Base-by-base conservation (phyloP, 2,888 invertebrate species). In the Conchocele bisecta region DNA sequence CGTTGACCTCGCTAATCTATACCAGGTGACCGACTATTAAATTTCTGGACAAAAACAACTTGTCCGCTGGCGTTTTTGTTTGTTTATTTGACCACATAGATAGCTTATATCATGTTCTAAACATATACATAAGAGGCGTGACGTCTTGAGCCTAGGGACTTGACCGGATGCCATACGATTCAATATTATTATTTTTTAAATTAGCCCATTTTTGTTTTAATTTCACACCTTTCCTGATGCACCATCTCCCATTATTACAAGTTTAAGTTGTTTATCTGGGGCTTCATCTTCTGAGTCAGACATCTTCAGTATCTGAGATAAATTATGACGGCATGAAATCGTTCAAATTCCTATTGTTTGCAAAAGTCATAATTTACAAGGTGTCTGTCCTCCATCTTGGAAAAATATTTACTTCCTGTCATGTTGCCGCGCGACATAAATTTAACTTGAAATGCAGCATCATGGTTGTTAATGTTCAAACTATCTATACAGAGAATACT, bases 221-320 rank as follows among this genome's bases (percentile, higher is more conserved):
- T 7, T 15, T 41, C 93, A 93, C 92, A 96, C 96, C 93, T 97
- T 97, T 80, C 97, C 97, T 80, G 95, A 94, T 68, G 93, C 93
- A 56, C 95, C 93, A 90, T 96, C 96, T 31, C 97, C 97, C 83
- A 96, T 93, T 75, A 97, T 92, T 50, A 95, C 94, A 84, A 96
- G 93, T 92, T 96, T 96, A 81, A 96, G 91, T 86, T 94, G 94
- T 90, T 84, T 86, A 58, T 89, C 89, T 4, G 86, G 84, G 24
- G 76, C 72, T 73, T 89, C 89, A 24, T 90, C 90, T 58, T 90
- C 90, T 1, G 90, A 90, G 75, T 90, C 90, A n/a, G 90, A 90
- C 90, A 90, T 90, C 46, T 66, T 80, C 20, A 4, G 37, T 9
- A 13, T 51, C 13, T 9, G 17, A 29, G 11, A 26, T 13, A 26